These are phyloP conservation scores for Lucilia sericata DNA, from an alignment of 1,140 invertebrate genomes.

Conservation along the genomic window DNA sequence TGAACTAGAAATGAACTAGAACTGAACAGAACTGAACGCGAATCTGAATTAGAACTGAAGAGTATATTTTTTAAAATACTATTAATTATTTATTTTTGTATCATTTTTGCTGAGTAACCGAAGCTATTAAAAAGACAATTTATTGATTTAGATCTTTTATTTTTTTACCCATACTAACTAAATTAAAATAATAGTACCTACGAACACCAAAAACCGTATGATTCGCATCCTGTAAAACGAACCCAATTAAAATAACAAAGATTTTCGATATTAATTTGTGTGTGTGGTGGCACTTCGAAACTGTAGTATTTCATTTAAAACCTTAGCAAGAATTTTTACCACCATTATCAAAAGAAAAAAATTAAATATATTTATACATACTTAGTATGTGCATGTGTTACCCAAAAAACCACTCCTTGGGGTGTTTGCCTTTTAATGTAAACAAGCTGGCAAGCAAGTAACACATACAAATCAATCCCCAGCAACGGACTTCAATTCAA, in stretches of 20 bases:
- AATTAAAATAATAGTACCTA: not conserved
- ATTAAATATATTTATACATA: not conserved
- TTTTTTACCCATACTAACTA: not conserved
- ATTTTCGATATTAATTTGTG: not conserved
- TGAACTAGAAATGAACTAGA: too few species aligned
- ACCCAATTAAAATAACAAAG: not conserved
- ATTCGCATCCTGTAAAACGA: slow-evolving; percentile 5
- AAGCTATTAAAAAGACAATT: slow-evolving; percentile 18
- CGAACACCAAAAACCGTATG: not conserved
- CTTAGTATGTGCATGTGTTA: not conserved
- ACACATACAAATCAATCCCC: not conserved
- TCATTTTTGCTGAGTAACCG: not conserved
- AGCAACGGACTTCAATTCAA: too few species aligned
- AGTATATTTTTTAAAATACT: not conserved
- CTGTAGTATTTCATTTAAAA: not conserved
- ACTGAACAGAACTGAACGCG: too few species aligned
- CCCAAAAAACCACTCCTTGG: not conserved
- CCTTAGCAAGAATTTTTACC: not conserved
- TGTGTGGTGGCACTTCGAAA: not conserved
- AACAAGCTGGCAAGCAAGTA: not conserved
- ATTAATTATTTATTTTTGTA: not conserved
- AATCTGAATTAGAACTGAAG: too few species aligned
- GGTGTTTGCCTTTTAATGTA: not conserved
- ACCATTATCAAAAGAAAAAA: not conserved
- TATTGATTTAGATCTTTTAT: slow-evolving; percentile 15